These are phyloP conservation scores for Phoenicopterus ruber DNA, from an alignment of 2,113 vertebrate species.

Conservation along the genomic window DNA sequence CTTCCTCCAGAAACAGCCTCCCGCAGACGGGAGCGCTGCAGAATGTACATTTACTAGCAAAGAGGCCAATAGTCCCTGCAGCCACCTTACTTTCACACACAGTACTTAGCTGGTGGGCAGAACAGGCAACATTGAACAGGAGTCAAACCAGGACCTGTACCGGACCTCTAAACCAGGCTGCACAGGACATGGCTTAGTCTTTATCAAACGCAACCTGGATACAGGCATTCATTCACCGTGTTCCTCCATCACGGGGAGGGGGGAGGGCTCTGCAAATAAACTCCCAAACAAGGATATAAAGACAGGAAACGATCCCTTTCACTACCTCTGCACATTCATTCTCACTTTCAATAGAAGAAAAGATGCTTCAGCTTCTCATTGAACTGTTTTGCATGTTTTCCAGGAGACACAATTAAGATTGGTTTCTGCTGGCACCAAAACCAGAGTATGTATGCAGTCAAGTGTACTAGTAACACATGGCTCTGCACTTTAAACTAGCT, in stretches of 20 bases:
- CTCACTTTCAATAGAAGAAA: conserved; percentile 40
- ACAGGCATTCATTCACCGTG: background rate
- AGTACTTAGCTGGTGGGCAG: background rate
- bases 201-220: background rate
- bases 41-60: background rate
- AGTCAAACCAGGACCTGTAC: background rate
- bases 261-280: background rate
- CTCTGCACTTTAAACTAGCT: conserved; percentile 55
- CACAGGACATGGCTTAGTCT: background rate
- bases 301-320: background rate
- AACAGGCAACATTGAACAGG: background rate
- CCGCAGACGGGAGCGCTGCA: background rate
- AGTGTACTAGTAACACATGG: conserved; percentile 40
- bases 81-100: background rate
- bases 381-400: conserved; percentile 40
- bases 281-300: background rate
- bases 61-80: background rate
- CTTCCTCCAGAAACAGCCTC: conserved; percentile 1
- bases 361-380: conserved; percentile 11
- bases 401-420: conserved; percentile 40
- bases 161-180: background rate
- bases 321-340: background rate
- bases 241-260: background rate
- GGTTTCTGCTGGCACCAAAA: conserved; percentile 37
- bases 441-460: background rate